Base-by-base conservation (phyloP, 2,888 invertebrate genomes). In the Eupsilia transversa region DNA sequence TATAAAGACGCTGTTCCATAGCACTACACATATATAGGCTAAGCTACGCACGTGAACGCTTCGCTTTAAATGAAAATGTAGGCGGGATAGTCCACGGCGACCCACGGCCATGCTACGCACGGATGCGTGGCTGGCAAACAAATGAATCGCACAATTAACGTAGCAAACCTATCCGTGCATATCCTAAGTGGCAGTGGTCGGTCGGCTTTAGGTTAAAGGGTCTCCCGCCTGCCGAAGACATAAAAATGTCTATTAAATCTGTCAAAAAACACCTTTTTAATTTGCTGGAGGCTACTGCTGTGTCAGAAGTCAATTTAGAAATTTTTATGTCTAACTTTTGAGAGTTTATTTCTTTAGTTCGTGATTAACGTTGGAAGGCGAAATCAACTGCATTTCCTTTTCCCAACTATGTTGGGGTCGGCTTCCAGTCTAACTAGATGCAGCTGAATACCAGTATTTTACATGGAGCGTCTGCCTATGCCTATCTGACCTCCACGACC, bases 211-310 rank as follows among this genome's bases (percentile, higher is more conserved):
- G 57, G 72, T 67, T 27, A 41, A 35, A 66, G 70, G 46, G 72
- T 35, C 35, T 49, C 54, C 33, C 46, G 67, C 33, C 52, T 72
- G 70, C 23, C 41, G 38, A 9, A 49, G 52, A 60, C 65, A 66
- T 83, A 80, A 84, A 86, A 83, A 38, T 41, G 49, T 49, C 63
- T 63, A 78, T 71, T 65, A 77, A 72, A 75, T 68, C 67, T 54
- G 70, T 69, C 72, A 80, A 83, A 74, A 64, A 59, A 80, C 46
- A 66, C 57, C 64, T 56, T 54, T 27, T 0, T 54, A 46, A 33
- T 73, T 70, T 49, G 14, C 27, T n/a, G 23, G 20, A 30, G 33
- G 10, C 43, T 49, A 12, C 49, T 52, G 63, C 23, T 41, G 43
- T 57, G 38, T 67, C 17, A 59, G 43, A 61, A 46, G 38, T 3